phyloP scores from a whole-genome alignment of 1,140 invertebrate genomes.

The Micrasema minimum region DNA sequence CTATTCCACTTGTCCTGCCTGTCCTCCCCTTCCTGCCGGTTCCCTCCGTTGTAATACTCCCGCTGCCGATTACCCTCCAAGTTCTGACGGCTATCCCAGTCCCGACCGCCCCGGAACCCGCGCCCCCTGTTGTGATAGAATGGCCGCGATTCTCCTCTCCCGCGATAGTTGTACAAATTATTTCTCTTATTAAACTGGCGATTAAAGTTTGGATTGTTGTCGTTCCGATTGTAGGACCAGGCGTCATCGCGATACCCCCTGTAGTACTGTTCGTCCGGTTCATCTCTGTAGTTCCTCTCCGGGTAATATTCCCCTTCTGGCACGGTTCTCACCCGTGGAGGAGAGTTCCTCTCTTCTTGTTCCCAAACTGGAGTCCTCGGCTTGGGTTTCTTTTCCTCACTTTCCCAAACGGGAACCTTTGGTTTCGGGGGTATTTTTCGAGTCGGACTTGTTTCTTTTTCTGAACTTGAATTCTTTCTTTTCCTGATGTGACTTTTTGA shows the following conservation, averaged over 20 bases:
- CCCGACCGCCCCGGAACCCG: neutral
- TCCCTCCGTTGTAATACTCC: constrained; percentile 16
- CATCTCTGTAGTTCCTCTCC: constrained; percentile 8
- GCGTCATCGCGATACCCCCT: constrained; percentile 1
- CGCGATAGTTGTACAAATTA: constrained; percentile 20
- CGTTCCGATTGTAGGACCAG: constrained; percentile 20
- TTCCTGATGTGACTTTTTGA: constrained; percentile 4
- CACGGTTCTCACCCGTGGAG: neutral
- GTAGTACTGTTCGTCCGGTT: constrained; percentile 10
- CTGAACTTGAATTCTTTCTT: constrained; percentile 1
- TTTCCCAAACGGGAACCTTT: constrained; percentile 14
- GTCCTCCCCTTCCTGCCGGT: constrained; percentile 10
- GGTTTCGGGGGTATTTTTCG: constrained; percentile 32
- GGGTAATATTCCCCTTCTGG: neutral
- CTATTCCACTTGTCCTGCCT: constrained; percentile 21
- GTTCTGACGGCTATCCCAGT: constrained; percentile 26
- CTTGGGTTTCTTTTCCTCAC: constrained; percentile 14
- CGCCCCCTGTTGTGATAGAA: constrained; percentile 7
- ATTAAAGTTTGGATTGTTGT: constrained; percentile 24
- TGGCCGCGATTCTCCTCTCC: neutral
- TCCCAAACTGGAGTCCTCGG: constrained; percentile 19
- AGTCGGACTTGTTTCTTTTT: constrained; percentile 36
- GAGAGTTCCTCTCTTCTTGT: neutral
- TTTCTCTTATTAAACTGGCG: constrained; percentile 3
- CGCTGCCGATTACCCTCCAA: constrained; percentile 18